A percentile compares a stretch with the other conserved stretches of the same genome.
phyloP scores from a whole-genome alignment of 1,140 invertebrate species.

The Megalopta genalis region DNA sequence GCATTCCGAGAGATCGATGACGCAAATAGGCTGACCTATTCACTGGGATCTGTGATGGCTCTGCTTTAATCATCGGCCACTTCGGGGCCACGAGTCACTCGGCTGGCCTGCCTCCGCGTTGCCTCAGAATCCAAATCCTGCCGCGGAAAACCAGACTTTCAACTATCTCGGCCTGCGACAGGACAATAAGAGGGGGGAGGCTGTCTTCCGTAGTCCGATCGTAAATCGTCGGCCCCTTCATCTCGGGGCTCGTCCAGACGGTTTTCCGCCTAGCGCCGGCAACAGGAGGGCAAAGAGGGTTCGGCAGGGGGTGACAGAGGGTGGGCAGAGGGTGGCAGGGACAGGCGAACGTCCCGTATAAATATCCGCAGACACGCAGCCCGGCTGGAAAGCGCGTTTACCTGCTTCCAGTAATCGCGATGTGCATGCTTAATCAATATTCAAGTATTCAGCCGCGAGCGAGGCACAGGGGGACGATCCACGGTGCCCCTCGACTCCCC shows the following conservation, averaged over 20 bases:
- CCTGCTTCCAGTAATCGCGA: slow-evolving; percentile 64
- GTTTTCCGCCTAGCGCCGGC: slow-evolving; percentile 14
- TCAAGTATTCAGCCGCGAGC: slow-evolving; percentile 66
- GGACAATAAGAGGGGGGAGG: too few species aligned
- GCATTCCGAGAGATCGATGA: slow-evolving; percentile 4
- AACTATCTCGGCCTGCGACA: too few species aligned
- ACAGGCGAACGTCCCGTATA: slow-evolving; percentile 57
- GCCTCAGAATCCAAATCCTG: too few species aligned
- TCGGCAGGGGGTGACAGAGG: neutral
- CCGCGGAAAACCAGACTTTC: neutral
- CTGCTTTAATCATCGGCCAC: neutral
- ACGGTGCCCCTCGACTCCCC: neutral
- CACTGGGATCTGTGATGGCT: neutral
- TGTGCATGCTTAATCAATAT: slow-evolving; percentile 74
- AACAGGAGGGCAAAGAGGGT: neutral
- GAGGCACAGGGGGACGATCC: slow-evolving; percentile 41
- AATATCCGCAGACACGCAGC: slow-evolving; percentile 73
- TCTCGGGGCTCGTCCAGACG: too few species aligned
- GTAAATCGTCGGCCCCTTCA: neutral
- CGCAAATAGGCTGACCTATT: neutral
- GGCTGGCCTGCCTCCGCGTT: too few species aligned
- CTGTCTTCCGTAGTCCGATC: too few species aligned
- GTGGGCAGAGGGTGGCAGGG: neutral
- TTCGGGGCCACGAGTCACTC: neutral
- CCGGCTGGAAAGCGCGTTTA: slow-evolving; percentile 54